phyloP scores from a whole-genome alignment of 2,888 invertebrate genomes.

The Tachina fera region DNA sequence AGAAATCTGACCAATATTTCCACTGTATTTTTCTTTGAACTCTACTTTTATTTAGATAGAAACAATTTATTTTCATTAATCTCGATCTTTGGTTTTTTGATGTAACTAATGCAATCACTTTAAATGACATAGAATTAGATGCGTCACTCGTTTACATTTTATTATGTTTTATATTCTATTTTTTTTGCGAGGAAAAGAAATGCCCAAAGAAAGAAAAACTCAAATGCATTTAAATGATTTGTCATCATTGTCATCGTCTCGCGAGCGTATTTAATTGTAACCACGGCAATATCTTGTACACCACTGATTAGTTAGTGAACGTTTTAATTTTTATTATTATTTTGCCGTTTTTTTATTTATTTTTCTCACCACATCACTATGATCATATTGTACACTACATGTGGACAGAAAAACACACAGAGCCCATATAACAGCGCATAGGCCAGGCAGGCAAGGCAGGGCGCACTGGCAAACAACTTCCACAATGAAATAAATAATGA shows the following conservation, averaged over 20 bases:
- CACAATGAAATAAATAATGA: slow-evolving; percentile 23
- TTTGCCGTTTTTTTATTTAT: slow-evolving; percentile 43
- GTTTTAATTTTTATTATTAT: slow-evolving; percentile 61
- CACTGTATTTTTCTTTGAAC: background rate
- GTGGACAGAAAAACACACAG: slow-evolving; percentile 41
- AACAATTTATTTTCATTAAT: slow-evolving; percentile 19
- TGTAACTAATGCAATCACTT: slow-evolving; percentile 49
- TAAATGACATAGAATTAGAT: slow-evolving; percentile 54
- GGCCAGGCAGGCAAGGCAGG: background rate
- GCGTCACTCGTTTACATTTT: slow-evolving; percentile 51
- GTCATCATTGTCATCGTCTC: slow-evolving; percentile 62
- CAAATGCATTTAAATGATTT: slow-evolving; percentile 69
- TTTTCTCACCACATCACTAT: slow-evolving; percentile 66
- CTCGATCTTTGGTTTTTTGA: slow-evolving; percentile 33
- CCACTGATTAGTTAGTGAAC: slow-evolving; percentile 70
- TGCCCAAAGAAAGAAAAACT: slow-evolving; percentile 39
- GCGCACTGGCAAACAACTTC: slow-evolving; percentile 30
- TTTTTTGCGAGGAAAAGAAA: slow-evolving; percentile 35
- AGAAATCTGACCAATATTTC: slow-evolving; percentile 4
- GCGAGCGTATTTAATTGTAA: slow-evolving; percentile 67
- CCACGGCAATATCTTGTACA: slow-evolving; percentile 70
- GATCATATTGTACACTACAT: slow-evolving; percentile 47
- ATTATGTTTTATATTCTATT: background rate
- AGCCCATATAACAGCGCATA: slow-evolving; percentile 32
- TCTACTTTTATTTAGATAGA: background rate